Evolutionary conservation across 2,797 vertebrate genomes (phyloP).

Genomic region (Sebastes cheni): DNA sequence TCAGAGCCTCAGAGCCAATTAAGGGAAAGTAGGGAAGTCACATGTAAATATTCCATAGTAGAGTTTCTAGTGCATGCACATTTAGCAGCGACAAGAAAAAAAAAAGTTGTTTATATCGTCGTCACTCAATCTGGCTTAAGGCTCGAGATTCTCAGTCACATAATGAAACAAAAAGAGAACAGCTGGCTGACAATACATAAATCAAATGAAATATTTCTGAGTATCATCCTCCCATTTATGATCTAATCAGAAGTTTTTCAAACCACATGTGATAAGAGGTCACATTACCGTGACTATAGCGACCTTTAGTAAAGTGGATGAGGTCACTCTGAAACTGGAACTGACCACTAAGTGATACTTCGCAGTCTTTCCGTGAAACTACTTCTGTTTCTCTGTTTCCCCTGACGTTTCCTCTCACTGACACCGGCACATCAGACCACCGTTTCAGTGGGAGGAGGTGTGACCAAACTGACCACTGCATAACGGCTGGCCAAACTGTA

Average conservation of each 20-base stretch:
- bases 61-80: neutral
- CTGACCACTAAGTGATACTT: constrained; percentile 52
- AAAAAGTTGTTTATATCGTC: neutral
- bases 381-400: constrained; percentile 61
- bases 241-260: neutral
- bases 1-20: constrained; percentile 25
- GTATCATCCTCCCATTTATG: neutral
- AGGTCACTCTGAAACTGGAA: constrained; percentile 68
- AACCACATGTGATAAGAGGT: neutral
- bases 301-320: constrained; percentile 48
- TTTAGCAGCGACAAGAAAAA: neutral
- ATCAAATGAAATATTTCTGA: neutral
- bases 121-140: neutral
- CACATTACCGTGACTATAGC: neutral
- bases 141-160: neutral
- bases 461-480: constrained; percentile 6
- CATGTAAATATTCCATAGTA: neutral
- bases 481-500: constrained; percentile 9
- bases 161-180: neutral
- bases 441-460: constrained; percentile 17
- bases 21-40: neutral
- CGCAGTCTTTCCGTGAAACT: constrained; percentile 53
- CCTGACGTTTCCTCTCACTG: constrained; percentile 16
- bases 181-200: neutral
- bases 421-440: neutral